Percentiles rank a stretch among this genome's conserved stretches.
Conservation (phyloP, 2,797 vertebrate genomes). For the Brachyrhaphis roseni region DNA sequence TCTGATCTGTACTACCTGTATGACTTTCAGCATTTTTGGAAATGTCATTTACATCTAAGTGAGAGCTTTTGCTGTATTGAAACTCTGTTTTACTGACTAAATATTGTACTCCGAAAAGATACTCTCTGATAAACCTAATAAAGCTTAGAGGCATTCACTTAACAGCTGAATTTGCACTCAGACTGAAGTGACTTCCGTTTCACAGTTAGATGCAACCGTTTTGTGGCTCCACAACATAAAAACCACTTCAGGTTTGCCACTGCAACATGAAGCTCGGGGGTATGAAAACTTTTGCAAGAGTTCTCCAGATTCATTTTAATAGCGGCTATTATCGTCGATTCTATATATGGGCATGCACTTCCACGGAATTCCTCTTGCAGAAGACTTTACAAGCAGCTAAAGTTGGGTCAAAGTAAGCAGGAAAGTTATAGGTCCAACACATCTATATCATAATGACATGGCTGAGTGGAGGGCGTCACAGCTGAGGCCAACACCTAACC, state of each 20-base stretch:
- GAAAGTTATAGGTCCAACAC: slow-evolving; percentile 9
- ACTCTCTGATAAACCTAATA: not conserved
- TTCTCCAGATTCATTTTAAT: not conserved
- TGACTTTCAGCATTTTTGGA: not conserved
- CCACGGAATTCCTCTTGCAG: not conserved
- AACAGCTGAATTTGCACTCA: not conserved
- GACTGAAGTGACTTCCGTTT: not conserved
- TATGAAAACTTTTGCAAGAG: not conserved
- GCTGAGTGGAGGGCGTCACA: slow-evolving; percentile 44
- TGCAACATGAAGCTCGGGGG: not conserved
- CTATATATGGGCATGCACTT: slow-evolving; percentile 4
- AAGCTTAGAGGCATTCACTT: not conserved
- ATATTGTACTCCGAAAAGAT: not conserved
- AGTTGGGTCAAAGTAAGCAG: slow-evolving; percentile 1
- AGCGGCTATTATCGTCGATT: not conserved
- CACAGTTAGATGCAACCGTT: not conserved
- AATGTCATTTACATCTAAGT: not conserved
- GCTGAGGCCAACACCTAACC: slow-evolving; percentile 72
- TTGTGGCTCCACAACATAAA: not conserved
- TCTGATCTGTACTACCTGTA: not conserved
- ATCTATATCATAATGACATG: not conserved
- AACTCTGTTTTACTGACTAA: not conserved
- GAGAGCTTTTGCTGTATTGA: not conserved
- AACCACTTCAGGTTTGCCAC: not conserved
- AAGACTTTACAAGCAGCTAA: not conserved